Base-by-base conservation (phyloP, 2,888 invertebrate genomes). In the Margaritifera margaritifera region DNA sequence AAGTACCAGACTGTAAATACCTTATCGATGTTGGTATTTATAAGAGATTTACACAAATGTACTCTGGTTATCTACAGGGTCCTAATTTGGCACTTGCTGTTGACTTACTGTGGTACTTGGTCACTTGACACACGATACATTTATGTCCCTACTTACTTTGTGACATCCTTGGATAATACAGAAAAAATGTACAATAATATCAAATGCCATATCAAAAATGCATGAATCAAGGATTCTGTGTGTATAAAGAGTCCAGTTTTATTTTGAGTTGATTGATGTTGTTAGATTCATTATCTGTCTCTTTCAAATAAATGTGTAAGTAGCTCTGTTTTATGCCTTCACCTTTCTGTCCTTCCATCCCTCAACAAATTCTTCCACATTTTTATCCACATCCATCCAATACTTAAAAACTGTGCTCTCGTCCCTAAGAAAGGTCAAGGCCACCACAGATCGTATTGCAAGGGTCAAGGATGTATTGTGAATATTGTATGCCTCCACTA, bases 371-470 rank as follows among this genome's bases (percentile, higher is more conserved):
- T 77, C 72, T 60, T 75, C 77, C 64, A 81, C 61, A 24, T 71
- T 56, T 59, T 72, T 69, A 86, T 93, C 92, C 15, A 75, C 66
- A 83, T 96, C 95, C 20, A 95, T 93, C 96, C 96, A 97, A 67
- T 64, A 77, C 27, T 63, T 67, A 82, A 94, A 94, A 6, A 96
- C 91, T 27, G 93, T 92, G 68, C 93, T 92, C 84, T 95, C 95
- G 79, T 93, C 92, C 4, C 93, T 92, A 55, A 94, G 91, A 72
- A 93, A 92, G 15, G 93, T 92, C 69, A 95, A 92, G 83, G 94
- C 94, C 18, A 93, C 65, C 1, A 82, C 79, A n/a, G 79, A 69
- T 24, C 69, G 69, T n/a, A 78, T 71, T 65, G 82, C 72, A 59
- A 80, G 72, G 63, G 73, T 67, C 24, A 78, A 71, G 6, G 81